Percentiles rank a stretch among this genome's conserved stretches.
Evolutionary conservation across 1,140 invertebrate species (phyloP).

Genomic region (Prorops nasuta): DNA sequence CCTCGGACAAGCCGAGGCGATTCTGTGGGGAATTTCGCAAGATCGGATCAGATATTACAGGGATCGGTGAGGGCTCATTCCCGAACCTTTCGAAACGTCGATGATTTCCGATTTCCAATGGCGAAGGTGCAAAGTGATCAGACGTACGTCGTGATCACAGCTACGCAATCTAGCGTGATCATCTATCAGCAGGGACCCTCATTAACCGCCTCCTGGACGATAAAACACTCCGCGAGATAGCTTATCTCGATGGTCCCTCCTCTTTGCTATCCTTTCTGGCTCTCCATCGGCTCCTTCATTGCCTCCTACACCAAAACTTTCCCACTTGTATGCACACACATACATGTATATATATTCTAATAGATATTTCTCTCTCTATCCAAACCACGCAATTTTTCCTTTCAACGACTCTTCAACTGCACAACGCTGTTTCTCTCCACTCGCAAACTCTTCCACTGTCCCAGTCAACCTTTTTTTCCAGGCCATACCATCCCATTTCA

Average conservation of each 20-base stretch:
- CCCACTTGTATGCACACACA: slow-evolving; percentile 14
- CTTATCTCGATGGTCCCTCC: slow-evolving; percentile 34
- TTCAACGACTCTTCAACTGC: not conserved
- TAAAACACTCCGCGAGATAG: slow-evolving; percentile 36
- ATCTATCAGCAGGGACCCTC: slow-evolving; percentile 38
- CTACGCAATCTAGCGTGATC: slow-evolving; percentile 15
- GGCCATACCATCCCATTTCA: slow-evolving; percentile 4
- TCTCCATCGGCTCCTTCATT: slow-evolving; percentile 5
- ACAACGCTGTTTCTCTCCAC: no score
- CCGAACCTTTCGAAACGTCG: no score
- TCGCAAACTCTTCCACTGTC: no score
- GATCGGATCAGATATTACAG: no score
- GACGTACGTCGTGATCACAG: not conserved
- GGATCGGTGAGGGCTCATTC: no score
- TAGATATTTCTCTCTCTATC: slow-evolving; percentile 6
- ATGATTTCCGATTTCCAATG: no score
- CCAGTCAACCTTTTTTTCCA: not conserved
- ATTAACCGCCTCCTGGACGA: slow-evolving; percentile 34
- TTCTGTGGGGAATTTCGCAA: no score
- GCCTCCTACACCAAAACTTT: no score
- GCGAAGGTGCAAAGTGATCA: no score
- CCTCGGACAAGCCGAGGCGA: no score
- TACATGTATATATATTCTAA: slow-evolving; percentile 1
- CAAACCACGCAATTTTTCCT: not conserved
- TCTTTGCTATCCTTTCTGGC: slow-evolving; percentile 16